Evolutionary conservation across 1,140 invertebrate genomes (phyloP).

Genomic region (Cotesia chilonis): DNA sequence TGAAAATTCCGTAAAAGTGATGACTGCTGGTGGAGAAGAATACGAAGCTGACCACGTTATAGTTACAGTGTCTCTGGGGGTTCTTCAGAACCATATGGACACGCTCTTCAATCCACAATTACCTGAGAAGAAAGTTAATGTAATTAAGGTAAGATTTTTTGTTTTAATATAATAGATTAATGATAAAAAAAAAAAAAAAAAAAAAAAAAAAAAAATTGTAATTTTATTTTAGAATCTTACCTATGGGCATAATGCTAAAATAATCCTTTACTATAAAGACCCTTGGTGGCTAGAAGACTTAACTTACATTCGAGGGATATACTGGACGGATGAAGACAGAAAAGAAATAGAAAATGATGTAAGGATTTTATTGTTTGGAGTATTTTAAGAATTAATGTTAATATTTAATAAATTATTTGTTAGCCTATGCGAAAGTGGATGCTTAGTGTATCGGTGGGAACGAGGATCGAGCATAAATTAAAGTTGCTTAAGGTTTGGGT

Average conservation of each 20-base stretch:
- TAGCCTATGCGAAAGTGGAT: conserved; percentile 67
- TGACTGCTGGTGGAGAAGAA: conserved; percentile 44
- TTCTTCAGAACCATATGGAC: conserved; percentile 60
- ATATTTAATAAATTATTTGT: conserved; percentile 40
- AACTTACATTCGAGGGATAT: conserved; percentile 52
- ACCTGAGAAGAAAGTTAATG: conserved; percentile 50
- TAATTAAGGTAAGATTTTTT: conserved; percentile 49
- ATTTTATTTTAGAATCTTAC: conserved; percentile 60
- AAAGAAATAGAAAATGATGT: conserved; percentile 39
- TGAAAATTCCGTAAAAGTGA: conserved; percentile 39
- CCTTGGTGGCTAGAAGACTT: conserved; percentile 70
- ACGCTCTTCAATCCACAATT: conserved; percentile 60
- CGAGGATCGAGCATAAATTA: conserved; percentile 72
- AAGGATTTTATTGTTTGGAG: background rate
- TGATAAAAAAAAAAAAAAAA: background rate
- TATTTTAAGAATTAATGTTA: background rate
- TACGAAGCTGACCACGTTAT: conserved; percentile 61
- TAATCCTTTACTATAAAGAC: conserved; percentile 75
- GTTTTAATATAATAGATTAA: background rate
- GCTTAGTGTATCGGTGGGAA: conserved; percentile 73
- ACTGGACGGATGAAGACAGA: conserved; percentile 67
- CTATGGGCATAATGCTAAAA: conserved; percentile 73
- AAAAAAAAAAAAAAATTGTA: background rate
- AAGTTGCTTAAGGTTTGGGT: conserved; percentile 75
- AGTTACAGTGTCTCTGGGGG: conserved; percentile 64